Percentiles rank a stretch among this genome's conserved stretches.
Conservation (phyloP, 2,797 vertebrate genomes). For the Gobio occitaniae region DNA sequence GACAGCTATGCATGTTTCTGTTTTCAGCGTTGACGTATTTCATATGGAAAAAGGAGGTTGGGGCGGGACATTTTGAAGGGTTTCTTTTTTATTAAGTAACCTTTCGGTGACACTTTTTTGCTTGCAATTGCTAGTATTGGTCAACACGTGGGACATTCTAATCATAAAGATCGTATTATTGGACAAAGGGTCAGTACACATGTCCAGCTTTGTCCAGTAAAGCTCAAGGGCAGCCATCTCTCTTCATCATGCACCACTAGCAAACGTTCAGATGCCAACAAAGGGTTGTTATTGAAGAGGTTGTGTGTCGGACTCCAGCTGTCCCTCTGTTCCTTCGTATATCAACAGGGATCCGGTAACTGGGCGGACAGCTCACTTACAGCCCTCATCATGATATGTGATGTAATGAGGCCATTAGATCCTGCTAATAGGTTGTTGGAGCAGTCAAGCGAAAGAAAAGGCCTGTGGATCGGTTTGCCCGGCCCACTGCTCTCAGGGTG, state of each 20-base stretch:
- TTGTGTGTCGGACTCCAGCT: conserved; percentile 41
- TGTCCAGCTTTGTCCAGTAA: conserved; percentile 6
- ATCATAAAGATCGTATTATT: not conserved
- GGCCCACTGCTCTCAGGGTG: conserved; percentile 4
- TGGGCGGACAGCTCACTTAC: conserved; percentile 60
- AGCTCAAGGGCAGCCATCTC: not conserved
- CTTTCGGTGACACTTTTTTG: not conserved
- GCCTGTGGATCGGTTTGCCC: conserved; percentile 71
- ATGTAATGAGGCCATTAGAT: conserved; percentile 96
- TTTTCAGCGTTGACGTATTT: not conserved
- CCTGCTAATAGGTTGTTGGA: conserved; percentile 89
- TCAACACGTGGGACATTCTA: not conserved
- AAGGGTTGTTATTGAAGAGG: conserved; percentile 3
- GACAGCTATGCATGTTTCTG: not conserved
- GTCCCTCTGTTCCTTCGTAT: conserved; percentile 30
- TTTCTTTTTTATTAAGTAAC: not conserved
- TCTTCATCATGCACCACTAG: not conserved
- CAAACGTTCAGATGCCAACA: not conserved
- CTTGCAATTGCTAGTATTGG: not conserved
- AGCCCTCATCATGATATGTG: conserved; percentile 58
- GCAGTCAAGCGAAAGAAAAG: conserved; percentile 79
- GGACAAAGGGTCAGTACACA: not conserved
- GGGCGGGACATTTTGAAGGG: not conserved
- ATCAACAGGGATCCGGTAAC: conserved; percentile 46
- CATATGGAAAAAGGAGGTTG: not conserved